phyloP scores from a whole-genome alignment of 2,888 invertebrate species.

The Iphiclides podalirius region DNA sequence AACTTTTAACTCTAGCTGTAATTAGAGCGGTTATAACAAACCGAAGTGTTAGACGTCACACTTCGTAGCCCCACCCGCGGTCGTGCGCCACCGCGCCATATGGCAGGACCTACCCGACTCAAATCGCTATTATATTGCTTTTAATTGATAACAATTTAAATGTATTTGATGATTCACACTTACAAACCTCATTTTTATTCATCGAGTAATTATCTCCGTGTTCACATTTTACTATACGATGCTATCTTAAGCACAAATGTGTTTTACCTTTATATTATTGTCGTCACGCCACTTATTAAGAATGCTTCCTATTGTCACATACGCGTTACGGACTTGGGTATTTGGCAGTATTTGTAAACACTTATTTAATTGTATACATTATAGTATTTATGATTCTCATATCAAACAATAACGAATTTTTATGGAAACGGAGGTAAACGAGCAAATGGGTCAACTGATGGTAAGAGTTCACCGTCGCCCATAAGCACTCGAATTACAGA shows the following conservation, averaged over 20 bases:
- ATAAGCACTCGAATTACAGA: too few relatives aligned
- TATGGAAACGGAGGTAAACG: too few relatives aligned
- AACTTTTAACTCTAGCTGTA: too few relatives aligned
- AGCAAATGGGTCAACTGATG: too few relatives aligned
- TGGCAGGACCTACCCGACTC: constrained; percentile 67
- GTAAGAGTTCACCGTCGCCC: too few relatives aligned
- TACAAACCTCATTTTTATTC: constrained; percentile 76
- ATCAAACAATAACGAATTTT: too few relatives aligned
- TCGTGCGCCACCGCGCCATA: constrained; percentile 65
- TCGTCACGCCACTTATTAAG: constrained; percentile 62
- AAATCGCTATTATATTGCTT: constrained; percentile 80
- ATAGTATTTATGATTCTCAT: too few relatives aligned
- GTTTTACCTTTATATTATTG: constrained; percentile 69
- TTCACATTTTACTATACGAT: constrained; percentile 68
- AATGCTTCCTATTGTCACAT: constrained; percentile 33
- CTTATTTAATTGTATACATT: too few relatives aligned
- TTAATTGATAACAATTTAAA: constrained; percentile 81
- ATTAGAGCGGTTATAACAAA: too few relatives aligned
- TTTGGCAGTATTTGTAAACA: too few relatives aligned
- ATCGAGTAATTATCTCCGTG: constrained; percentile 76
- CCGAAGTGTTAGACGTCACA: too few relatives aligned
- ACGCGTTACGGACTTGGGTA: too few relatives aligned
- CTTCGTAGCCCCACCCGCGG: constrained; percentile 47
- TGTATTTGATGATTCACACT: constrained; percentile 81
- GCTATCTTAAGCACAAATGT: constrained; percentile 69